Conservation (phyloP, 1,140 invertebrate species). For the Cydia splendana region DNA sequence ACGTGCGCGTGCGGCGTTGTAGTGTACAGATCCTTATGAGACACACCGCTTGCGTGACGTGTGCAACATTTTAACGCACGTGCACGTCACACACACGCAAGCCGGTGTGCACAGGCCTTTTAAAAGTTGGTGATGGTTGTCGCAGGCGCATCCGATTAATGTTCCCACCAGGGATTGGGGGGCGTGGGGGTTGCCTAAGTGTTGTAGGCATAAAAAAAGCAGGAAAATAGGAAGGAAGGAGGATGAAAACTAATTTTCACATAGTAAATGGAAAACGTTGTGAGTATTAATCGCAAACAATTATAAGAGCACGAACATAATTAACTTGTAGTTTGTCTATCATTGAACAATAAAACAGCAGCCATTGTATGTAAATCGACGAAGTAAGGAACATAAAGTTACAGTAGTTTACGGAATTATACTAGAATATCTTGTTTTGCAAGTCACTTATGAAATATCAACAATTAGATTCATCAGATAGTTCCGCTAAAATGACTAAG, state of each 20-base stretch:
- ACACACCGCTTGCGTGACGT: no score
- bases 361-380: neutral
- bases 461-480: conserved; percentile 2
- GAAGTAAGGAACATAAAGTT: neutral
- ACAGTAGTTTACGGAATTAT: conserved; percentile 8
- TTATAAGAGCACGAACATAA: neutral
- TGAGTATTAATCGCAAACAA: neutral
- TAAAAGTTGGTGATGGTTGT: no score
- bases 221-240: no score
- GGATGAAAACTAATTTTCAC: neutral
- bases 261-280: neutral
- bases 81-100: no score
- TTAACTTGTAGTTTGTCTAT: neutral
- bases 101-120: no score
- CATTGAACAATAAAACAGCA: neutral
- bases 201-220: no score
- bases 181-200: no score
- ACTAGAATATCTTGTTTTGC: conserved; percentile 10
- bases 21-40: no score
- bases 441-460: neutral
- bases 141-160: no score
- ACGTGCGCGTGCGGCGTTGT: no score
- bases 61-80: no score
- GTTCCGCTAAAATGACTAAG: neutral
- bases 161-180: no score